Evolutionary conservation across 2,113 vertebrate genomes (phyloP), one percentile per base, ranked within the genome.

Genomic region (Actinemys pallida): DNA sequence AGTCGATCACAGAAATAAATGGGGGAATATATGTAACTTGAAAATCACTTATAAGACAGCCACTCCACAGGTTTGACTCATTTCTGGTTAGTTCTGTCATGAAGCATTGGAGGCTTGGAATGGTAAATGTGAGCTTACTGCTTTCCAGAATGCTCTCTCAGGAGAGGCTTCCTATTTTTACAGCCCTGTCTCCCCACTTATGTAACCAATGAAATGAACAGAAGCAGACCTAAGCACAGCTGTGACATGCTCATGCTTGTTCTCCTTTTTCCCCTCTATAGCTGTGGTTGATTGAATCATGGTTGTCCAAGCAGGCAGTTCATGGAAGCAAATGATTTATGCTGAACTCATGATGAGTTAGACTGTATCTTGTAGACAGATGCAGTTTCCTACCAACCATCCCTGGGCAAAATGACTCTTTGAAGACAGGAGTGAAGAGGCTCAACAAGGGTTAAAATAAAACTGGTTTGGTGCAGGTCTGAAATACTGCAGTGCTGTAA

Each of bases 301-400:
- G 6, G 42, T 27, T 45, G 65, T 22, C 65, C 65, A 39, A 72
- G n/a, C 35, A 72, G 65, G 22, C 13, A 19, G n/a, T 72, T 72
- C 12, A 2, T 1, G 9, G 76, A 86, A 83, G 76, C 69, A 65
- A 75, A 84, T 53, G 1, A 2, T 0, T 0, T 22, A 4, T 5
- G 13, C 31, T 83, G 4, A 3, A 59, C 0, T 0, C 17, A 4
- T 10, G 25, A 45, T 84, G 4, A 5, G 69, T 80, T 65, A 1
- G 59, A 69, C 3, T 7, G 50, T 20, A 4, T 45, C 65, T 13
- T 45, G 42, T 47, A 78, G 75, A 78, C 75, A 72, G n/a, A 39
- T 19, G 65, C n/a, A 10, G 65, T 72, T n/a, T n/a, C 9, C 35
- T 39, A 39, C n/a, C 65, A 72, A 39, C n/a, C 4, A 5, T 72